These are phyloP conservation scores for Peromyscus leucopus DNA, from an alignment of 2,113 vertebrate species.

Conservation along the genomic window DNA sequence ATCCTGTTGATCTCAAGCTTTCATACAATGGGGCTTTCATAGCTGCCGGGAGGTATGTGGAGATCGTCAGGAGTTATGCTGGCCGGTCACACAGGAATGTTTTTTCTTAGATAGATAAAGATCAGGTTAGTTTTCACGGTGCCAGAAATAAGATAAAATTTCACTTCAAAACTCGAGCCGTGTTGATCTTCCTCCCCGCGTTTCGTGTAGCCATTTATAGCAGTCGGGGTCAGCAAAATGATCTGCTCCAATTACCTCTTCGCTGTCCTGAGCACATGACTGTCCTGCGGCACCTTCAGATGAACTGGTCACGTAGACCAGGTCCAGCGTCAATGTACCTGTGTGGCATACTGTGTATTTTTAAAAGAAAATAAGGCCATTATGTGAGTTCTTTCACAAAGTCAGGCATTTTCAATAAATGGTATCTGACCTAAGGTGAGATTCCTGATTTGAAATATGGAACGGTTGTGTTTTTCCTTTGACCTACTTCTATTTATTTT, in stretches of 20 bases:
- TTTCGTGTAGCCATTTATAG: constrained; percentile 53
- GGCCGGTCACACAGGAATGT: constrained; percentile 74
- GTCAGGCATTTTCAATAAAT: constrained; percentile 57
- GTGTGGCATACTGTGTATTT: constrained; percentile 29
- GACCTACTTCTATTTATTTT: constrained; percentile 64
- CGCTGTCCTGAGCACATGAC: neutral
- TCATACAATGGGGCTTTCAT: constrained; percentile 76
- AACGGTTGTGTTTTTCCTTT: constrained; percentile 17
- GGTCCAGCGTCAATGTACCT: neutral
- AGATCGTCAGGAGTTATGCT: constrained; percentile 73
- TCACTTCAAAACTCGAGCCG: constrained; percentile 76
- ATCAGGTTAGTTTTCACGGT: constrained; percentile 70
- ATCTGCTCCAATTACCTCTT: neutral
- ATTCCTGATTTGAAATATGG: constrained; percentile 50
- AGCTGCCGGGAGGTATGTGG: constrained; percentile 73
- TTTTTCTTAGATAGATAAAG: constrained; percentile 82
- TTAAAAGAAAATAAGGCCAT: constrained; percentile 71
- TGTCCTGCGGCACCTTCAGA: neutral
- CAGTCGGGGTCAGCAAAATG: constrained; percentile 8
- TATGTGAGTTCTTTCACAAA: constrained; percentile 58
- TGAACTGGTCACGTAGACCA: neutral
- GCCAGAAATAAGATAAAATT: constrained; percentile 81
- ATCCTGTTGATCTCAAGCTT: constrained; percentile 72
- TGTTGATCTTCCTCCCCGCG: constrained; percentile 75
- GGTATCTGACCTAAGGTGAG: constrained; percentile 71